A percentile compares a stretch with the other conserved stretches of the same genome.
Conservation (phyloP, 2,113 vertebrate genomes). For the Pontoporia blainvillei region DNA sequence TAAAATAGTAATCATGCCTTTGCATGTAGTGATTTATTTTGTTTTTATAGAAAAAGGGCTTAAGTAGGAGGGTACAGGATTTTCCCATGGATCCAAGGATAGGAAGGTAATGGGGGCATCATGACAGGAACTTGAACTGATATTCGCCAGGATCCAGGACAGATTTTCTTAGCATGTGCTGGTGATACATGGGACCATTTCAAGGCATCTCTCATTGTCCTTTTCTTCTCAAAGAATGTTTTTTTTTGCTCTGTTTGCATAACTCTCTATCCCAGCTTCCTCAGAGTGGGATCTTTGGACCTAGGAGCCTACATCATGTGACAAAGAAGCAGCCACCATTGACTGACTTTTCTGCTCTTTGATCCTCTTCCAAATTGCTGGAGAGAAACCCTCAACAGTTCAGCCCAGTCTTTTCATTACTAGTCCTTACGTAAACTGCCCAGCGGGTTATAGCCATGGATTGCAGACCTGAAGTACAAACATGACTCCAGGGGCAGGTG, state of each 20-base stretch:
- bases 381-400: neutral
- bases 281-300: neutral
- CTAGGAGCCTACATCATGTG: neutral
- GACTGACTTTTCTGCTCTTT: neutral
- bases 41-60: neutral
- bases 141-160: neutral
- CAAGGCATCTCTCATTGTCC: neutral
- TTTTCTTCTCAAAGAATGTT: neutral
- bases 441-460: neutral
- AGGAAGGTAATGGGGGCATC: neutral
- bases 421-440: neutral
- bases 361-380: neutral
- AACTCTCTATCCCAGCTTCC: neutral
- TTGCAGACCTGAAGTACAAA: neutral
- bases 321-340: neutral
- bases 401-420: neutral
- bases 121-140: neutral
- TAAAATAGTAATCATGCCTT: neutral
- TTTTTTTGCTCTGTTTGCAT: neutral
- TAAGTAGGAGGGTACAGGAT: neutral
- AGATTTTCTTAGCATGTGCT: neutral
- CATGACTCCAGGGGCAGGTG: neutral
- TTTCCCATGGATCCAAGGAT: neutral
- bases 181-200: neutral
- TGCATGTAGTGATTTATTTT: constrained; percentile 5